Percentiles rank a stretch among this genome's conserved stretches.
Conservation (phyloP, 2,113 vertebrate species). For the Odontesthes bonariensis region DNA sequence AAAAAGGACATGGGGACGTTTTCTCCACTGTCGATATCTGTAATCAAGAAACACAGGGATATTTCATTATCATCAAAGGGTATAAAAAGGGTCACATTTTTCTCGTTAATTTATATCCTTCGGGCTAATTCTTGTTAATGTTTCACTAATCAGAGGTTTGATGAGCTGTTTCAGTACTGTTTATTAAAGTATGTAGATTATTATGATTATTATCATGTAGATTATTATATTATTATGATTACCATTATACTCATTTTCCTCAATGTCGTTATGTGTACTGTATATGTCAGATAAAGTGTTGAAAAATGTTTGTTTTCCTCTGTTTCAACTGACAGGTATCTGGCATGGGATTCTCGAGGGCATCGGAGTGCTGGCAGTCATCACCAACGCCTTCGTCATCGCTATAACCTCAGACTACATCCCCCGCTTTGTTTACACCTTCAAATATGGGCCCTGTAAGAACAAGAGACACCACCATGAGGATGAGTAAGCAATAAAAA, state of each 20-base stretch:
- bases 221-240: too few species aligned
- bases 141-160: background rate
- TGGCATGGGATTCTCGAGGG: conserved; percentile 99
- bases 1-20: background rate
- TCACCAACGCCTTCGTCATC: conserved; percentile 98
- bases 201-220: too few species aligned
- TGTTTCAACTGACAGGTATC: conserved; percentile 85
- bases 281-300: background rate
- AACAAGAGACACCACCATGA: conserved; percentile 87
- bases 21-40: background rate
- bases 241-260: too few species aligned
- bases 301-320: background rate
- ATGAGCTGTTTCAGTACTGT: background rate
- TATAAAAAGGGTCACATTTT: background rate
- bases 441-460: conserved; percentile 95
- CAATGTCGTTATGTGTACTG: background rate
- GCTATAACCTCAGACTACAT: conserved; percentile 99
- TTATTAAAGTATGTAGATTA: too few species aligned
- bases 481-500: conserved; percentile 67
- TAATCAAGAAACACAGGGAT: too few species aligned
- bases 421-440: conserved; percentile 97
- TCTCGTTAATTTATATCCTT: background rate
- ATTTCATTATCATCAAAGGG: too few species aligned
- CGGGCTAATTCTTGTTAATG: background rate
- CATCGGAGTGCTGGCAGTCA: conserved; percentile 96